phyloP scores from a whole-genome alignment of 2,888 invertebrate genomes.

The Aspidiotus rigidus region DNA sequence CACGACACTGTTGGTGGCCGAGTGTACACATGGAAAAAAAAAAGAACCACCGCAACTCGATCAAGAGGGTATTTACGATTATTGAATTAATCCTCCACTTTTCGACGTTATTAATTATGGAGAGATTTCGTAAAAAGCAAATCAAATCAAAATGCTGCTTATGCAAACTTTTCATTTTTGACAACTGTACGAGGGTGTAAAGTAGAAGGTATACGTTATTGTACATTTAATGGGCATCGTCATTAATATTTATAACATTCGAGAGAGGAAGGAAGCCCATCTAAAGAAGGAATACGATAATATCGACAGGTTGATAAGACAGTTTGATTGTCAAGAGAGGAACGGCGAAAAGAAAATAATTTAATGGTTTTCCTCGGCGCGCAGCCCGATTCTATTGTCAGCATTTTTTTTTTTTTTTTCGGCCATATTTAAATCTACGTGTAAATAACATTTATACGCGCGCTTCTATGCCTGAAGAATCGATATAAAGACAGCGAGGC shows the following conservation, averaged over 20 bases:
- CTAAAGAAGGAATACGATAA: conserved; percentile 13
- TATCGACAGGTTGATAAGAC: conserved; percentile 17
- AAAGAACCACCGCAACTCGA: neutral
- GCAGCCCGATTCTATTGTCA: too few relatives aligned
- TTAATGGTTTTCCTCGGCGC: conserved; percentile 11
- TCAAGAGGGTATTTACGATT: neutral
- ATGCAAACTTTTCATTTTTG: neutral
- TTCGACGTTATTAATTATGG: neutral
- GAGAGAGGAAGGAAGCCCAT: conserved; percentile 6
- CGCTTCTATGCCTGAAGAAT: too few relatives aligned
- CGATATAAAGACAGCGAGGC: too few relatives aligned
- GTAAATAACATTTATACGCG: too few relatives aligned
- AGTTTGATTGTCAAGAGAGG: conserved; percentile 9
- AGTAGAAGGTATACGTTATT: conserved; percentile 10
- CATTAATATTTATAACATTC: conserved; percentile 28
- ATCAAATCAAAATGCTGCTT: too few relatives aligned
- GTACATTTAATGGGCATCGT: conserved; percentile 25
- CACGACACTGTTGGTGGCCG: neutral
- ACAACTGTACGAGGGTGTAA: conserved; percentile 3
- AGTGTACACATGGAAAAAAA: neutral
- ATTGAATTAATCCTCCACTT: neutral
- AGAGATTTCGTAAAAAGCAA: too few relatives aligned
- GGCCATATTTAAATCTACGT: too few relatives aligned
- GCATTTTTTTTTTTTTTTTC: too few relatives aligned
- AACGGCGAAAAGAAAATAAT: conserved; percentile 20